Evolutionary conservation across 1,140 invertebrate species (phyloP).

Genomic region (Zaprionus davidi): DNA sequence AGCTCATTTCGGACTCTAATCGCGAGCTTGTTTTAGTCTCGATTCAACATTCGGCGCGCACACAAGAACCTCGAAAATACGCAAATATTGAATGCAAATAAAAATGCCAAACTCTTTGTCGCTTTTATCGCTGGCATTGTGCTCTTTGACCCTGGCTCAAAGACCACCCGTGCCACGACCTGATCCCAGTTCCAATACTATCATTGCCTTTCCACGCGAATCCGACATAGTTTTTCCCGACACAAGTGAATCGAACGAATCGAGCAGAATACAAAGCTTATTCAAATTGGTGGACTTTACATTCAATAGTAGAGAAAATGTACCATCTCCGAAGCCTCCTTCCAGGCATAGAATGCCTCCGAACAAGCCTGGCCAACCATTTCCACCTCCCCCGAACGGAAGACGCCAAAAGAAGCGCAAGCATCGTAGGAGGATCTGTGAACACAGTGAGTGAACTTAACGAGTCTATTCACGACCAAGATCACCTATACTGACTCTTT

Average conservation of each 20-base stretch:
- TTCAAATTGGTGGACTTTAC: slow-evolving; percentile 58
- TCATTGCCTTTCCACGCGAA: slow-evolving; percentile 50
- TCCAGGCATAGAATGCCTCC: slow-evolving; percentile 1
- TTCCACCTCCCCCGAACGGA: slow-evolving; percentile 56
- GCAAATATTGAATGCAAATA: neutral
- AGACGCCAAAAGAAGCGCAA: slow-evolving; percentile 43
- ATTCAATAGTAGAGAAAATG: neutral
- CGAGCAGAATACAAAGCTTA: slow-evolving; percentile 27
- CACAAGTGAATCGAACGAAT: neutral
- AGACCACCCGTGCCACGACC: neutral
- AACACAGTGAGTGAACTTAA: slow-evolving; percentile 63
- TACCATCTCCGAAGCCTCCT: slow-evolving; percentile 34
- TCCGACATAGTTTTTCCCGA: slow-evolving; percentile 57
- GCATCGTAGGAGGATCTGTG: slow-evolving; percentile 55
- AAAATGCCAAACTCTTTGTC: slow-evolving; percentile 33
- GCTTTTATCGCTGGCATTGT: slow-evolving; percentile 26
- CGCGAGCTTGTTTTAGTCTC: slow-evolving; percentile 48
- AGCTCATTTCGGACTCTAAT: slow-evolving; percentile 23
- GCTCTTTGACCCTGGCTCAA: slow-evolving; percentile 11
- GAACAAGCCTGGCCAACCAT: slow-evolving; percentile 55
- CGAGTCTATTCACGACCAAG: slow-evolving; percentile 9
- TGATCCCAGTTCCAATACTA: neutral
- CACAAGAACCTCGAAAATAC: slow-evolving; percentile 6
- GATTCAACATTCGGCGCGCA: slow-evolving; percentile 47
- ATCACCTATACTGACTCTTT: neutral